Percentiles rank a stretch among this genome's conserved stretches.
Evolutionary conservation across 2,888 invertebrate genomes (phyloP).

Genomic region (Alloscopus bannaensis): DNA sequence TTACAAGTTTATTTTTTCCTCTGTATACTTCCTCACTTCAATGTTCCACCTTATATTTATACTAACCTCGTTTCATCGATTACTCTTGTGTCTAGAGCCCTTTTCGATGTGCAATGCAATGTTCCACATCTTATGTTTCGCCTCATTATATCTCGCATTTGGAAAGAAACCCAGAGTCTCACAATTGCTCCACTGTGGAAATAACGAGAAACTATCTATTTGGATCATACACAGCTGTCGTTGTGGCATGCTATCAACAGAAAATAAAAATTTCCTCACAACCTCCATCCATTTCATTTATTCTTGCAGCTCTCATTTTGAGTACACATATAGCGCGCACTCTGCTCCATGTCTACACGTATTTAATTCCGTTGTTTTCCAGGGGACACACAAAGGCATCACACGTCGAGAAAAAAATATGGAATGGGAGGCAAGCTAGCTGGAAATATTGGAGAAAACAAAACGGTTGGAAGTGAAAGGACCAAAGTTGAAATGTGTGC

Average conservation of each 20-base stretch:
- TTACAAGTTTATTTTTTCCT: background rate
- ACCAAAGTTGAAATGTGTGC: slow-evolving; percentile 62
- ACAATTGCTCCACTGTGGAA: slow-evolving; percentile 21
- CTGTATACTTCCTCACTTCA: too few relatives aligned
- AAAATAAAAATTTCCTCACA: slow-evolving; percentile 24
- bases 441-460: slow-evolving; percentile 38
- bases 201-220: slow-evolving; percentile 47
- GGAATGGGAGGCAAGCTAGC: slow-evolving; percentile 31
- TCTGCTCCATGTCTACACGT: background rate
- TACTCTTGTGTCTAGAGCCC: slow-evolving; percentile 25
- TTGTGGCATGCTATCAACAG: slow-evolving; percentile 13
- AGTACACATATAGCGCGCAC: slow-evolving; percentile 12
- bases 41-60: too few relatives aligned
- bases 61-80: too few relatives aligned
- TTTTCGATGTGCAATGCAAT: slow-evolving; percentile 24
- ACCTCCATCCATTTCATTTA: too few relatives aligned
- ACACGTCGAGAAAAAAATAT: slow-evolving; percentile 26
- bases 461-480: slow-evolving; percentile 41
- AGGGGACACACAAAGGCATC: background rate
- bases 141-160: slow-evolving; percentile 56
- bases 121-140: background rate
- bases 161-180: slow-evolving; percentile 31
- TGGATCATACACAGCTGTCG: slow-evolving; percentile 53
- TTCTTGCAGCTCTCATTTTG: background rate
- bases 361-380: slow-evolving; percentile 24